phyloP scores from a whole-genome alignment of 1,140 invertebrate species.

The Pogonognathellus flavescens region DNA sequence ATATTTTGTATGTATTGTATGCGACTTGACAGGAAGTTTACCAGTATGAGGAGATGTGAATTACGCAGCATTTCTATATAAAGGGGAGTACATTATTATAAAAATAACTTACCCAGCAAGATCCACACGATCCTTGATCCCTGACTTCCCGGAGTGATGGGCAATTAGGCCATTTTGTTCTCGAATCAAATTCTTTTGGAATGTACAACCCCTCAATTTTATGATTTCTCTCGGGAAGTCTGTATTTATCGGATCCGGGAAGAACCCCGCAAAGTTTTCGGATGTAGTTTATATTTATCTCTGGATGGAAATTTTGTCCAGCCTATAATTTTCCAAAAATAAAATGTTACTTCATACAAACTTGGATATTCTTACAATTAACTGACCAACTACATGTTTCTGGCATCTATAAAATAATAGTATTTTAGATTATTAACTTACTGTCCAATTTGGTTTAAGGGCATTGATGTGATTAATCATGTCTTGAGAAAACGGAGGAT shows the following conservation, averaged over 20 bases:
- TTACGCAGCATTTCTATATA: no score
- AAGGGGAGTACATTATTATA: no score
- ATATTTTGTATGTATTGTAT: no score
- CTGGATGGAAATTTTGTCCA: constrained; percentile 78
- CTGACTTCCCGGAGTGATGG: constrained; percentile 84
- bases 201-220: constrained; percentile 70
- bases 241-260: constrained; percentile 72
- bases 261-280: constrained; percentile 80
- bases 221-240: constrained; percentile 70
- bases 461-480: constrained; percentile 76
- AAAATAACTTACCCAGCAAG: constrained; percentile 77
- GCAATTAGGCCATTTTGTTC: constrained; percentile 86
- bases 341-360: constrained; percentile 2
- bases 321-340: constrained; percentile 70
- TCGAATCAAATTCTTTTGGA: constrained; percentile 85
- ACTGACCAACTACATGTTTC: no score
- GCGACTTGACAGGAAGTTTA: no score
- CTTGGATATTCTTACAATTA: no score
- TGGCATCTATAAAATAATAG: neutral
- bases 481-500: constrained; percentile 73
- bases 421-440: constrained; percentile 61
- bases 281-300: constrained; percentile 75
- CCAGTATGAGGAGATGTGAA: no score
- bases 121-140: constrained; percentile 83
- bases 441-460: constrained; percentile 78